Evolutionary conservation across 2,888 invertebrate species (phyloP), one percentile per base, ranked within the genome.

Genomic region (Drosophila kuntzei): DNA sequence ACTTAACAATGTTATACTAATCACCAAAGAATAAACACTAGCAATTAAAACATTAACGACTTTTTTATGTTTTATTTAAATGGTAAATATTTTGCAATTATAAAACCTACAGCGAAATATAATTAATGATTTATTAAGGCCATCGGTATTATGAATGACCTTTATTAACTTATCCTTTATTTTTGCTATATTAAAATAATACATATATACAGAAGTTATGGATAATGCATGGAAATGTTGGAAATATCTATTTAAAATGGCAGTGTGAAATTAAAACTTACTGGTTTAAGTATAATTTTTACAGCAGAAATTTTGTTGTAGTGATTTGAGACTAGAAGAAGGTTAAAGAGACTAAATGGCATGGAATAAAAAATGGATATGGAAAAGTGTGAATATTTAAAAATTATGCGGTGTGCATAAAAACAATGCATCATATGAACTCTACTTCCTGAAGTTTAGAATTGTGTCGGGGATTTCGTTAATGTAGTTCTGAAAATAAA

Each of bases 391-490:
- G 47, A 43, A 7, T 32, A 43, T 32, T 29, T 27, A 12, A 29
- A 41, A 29, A 29, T 20, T 22, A 9, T 14, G 29, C n/a, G 39
- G 16, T 29, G 27, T 12, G 5, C 27, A 53, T 29, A 25, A 41
- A 41, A 29, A 22, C 3, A 36, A 27, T 29, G 18, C 20, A 41
- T 8, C 2, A 39, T 20, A 47, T n/a, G 0, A 32, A 9, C 11
- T 39, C 41, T 90, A 90, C 76, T 92, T 92, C 76, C 90, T 92
- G 71, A 91, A 92, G 78, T 89, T 91, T 71, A 91, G 89, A 81
- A 92, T 78, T 79, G 92, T 92, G 58, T 93, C 92, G 41, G 92
- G 91, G 62, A 93, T 92, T 87, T 92, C 93, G 65, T 93, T 93
- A 57, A 92, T 88, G 67, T 92, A 91, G 68, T 93, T 93, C 93